A percentile compares a stretch with the other conserved stretches of the same genome.
Conservation (phyloP, 2,113 vertebrate species). For the Xiphorhynchus elegans region DNA sequence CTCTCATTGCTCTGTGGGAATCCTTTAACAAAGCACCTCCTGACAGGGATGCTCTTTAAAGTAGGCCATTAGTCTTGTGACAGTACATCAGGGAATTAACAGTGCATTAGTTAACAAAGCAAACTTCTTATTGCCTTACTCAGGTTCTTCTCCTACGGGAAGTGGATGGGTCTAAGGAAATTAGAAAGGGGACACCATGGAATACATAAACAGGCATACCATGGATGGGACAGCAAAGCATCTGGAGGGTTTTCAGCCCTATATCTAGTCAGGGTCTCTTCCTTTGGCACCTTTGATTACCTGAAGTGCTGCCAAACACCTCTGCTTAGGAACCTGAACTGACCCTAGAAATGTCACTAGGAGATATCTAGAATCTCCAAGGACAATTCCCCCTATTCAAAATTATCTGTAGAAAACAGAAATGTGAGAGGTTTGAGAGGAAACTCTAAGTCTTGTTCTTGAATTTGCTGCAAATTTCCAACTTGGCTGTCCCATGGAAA, state of each 20-base stretch:
- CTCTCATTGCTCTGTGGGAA: not conserved
- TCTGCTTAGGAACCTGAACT: not conserved
- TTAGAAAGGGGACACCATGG: not conserved
- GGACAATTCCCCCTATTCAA: not conserved
- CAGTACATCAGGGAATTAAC: not conserved
- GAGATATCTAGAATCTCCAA: not conserved
- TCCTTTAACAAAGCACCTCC: not conserved
- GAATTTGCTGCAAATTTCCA: not conserved
- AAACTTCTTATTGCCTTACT: not conserved
- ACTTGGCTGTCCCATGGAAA: not conserved
- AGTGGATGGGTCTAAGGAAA: rapidly evolving
- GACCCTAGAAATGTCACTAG: not conserved
- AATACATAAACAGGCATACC: not conserved
- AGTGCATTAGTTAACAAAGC: not conserved
- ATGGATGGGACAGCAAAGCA: not conserved
- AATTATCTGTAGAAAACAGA: not conserved
- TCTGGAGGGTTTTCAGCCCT: not conserved
- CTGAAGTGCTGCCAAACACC: not conserved
- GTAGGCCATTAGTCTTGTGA: not conserved
- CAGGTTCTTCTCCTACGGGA: not conserved
- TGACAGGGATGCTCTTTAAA: not conserved
- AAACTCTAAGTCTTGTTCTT: not conserved
- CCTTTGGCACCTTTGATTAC: rapidly evolving
- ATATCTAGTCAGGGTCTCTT: not conserved
- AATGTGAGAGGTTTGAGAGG: not conserved